Conservation (phyloP, 2,113 vertebrate species). For the Muntiacus muntjak region DNA sequence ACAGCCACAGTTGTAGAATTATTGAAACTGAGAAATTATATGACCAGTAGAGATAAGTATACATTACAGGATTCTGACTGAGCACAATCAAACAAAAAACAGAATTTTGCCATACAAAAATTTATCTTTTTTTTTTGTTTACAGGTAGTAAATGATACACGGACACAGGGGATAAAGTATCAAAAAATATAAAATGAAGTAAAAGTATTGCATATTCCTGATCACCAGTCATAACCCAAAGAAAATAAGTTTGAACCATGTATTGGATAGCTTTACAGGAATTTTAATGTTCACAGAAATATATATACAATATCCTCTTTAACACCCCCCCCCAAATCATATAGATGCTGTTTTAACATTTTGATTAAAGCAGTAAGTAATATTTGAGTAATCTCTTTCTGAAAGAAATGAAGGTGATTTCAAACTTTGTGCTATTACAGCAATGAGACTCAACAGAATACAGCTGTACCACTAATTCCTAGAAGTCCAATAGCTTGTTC, state of each 20-base stretch:
- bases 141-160: not conserved
- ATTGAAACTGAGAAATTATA: not conserved
- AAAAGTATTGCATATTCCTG: not conserved
- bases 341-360: not conserved
- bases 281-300: not conserved
- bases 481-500: not conserved
- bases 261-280: not conserved
- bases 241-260: not conserved
- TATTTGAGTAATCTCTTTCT: not conserved
- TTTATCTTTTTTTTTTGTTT: not conserved
- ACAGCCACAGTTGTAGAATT: not conserved
- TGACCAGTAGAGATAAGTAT: not conserved
- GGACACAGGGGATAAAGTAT: not conserved
- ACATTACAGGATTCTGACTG: not conserved
- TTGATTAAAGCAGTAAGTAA: not conserved
- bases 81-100: not conserved
- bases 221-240: not conserved
- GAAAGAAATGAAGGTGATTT: not conserved
- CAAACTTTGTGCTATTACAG: not conserved
- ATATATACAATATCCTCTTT: not conserved
- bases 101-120: not conserved
- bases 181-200: not conserved
- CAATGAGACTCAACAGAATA: not conserved
- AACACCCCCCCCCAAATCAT: not conserved
- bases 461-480: not conserved